These are phyloP conservation scores for Pomatorhinus ruficollis DNA, from an alignment of 2,113 vertebrate species.

Conservation along the genomic window DNA sequence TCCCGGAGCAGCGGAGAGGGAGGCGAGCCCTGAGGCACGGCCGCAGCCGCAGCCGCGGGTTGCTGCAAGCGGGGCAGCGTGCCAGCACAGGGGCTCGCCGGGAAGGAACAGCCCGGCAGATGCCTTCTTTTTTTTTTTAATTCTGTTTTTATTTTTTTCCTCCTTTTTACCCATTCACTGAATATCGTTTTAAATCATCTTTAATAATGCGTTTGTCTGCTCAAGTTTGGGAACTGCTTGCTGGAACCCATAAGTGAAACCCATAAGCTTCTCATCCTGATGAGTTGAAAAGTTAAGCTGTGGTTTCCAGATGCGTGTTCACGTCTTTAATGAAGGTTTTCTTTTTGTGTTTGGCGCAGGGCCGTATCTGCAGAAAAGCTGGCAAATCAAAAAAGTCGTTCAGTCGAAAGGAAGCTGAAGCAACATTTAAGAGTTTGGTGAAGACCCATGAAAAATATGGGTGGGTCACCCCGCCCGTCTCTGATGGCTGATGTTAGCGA, in stretches of 20 bases:
- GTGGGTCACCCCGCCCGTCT: conserved; percentile 97
- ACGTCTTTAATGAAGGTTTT: conserved; percentile 24
- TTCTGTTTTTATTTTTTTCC: background rate
- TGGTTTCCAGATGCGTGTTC: background rate
- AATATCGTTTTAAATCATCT: background rate
- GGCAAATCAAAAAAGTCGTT: conserved; percentile 99
- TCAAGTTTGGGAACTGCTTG: background rate
- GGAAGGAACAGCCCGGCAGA: background rate
- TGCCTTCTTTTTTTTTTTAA: background rate
- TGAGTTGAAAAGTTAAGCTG: background rate
- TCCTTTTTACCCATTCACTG: background rate
- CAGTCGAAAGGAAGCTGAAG: conserved; percentile 98
- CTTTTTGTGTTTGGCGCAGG: conserved; percentile 76
- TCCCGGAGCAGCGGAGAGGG: fast-evolving
- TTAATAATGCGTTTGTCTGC: background rate
- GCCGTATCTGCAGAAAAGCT: conserved; percentile 97
- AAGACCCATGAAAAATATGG: conserved; percentile 99
- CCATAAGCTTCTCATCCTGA: background rate
- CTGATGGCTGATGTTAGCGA: conserved; percentile 88
- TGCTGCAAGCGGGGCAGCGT: background rate
- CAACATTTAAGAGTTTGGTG: conserved; percentile 99
- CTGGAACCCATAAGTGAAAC: background rate
- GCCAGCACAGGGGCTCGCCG: background rate
- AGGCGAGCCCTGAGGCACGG: background rate
- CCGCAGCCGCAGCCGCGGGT: fast-evolving